phyloP scores from a whole-genome alignment of 2,888 invertebrate species.

The Stenodema calcarata region DNA sequence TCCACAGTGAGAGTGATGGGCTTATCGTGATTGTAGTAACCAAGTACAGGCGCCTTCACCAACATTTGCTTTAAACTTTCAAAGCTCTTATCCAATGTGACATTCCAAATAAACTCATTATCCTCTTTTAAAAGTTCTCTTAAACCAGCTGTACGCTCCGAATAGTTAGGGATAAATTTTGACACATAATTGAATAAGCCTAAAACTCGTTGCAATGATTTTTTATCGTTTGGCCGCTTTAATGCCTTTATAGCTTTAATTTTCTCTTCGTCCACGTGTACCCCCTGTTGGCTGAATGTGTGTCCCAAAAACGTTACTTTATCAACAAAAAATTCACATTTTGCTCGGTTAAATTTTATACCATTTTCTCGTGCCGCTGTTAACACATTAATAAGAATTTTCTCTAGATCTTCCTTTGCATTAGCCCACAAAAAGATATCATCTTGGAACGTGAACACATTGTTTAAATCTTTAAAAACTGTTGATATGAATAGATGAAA shows the following conservation, averaged over 20 bases:
- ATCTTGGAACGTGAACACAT: slow-evolving; percentile 48
- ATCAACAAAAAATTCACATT: slow-evolving; percentile 56
- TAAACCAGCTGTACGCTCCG: slow-evolving; percentile 50
- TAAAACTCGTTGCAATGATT: not conserved
- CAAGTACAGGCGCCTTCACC: slow-evolving; percentile 55
- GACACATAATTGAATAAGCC: slow-evolving; percentile 50
- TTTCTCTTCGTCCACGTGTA: not conserved
- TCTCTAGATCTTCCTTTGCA: slow-evolving; percentile 12
- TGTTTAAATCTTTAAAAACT: slow-evolving; percentile 46
- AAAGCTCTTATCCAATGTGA: slow-evolving; percentile 42
- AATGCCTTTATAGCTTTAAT: not conserved
- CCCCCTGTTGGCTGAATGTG: slow-evolving; percentile 53
- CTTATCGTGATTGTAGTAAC: slow-evolving; percentile 56
- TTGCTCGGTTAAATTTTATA: slow-evolving; percentile 58
- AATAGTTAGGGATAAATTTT: slow-evolving; percentile 55
- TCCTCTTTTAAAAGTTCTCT: slow-evolving; percentile 55
- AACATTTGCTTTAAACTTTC: slow-evolving; percentile 44
- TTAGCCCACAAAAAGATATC: slow-evolving; percentile 51
- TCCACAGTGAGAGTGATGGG: slow-evolving; percentile 57
- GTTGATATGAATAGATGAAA: slow-evolving; percentile 24
- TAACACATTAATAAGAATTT: slow-evolving; percentile 44
- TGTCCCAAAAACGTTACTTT: slow-evolving; percentile 58
- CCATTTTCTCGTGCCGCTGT: slow-evolving; percentile 7
- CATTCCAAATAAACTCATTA: slow-evolving; percentile 51
- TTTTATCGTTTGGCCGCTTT: not conserved